Evolutionary conservation across 2,113 vertebrate species (phyloP).

Genomic region (Lepus americanus): DNA sequence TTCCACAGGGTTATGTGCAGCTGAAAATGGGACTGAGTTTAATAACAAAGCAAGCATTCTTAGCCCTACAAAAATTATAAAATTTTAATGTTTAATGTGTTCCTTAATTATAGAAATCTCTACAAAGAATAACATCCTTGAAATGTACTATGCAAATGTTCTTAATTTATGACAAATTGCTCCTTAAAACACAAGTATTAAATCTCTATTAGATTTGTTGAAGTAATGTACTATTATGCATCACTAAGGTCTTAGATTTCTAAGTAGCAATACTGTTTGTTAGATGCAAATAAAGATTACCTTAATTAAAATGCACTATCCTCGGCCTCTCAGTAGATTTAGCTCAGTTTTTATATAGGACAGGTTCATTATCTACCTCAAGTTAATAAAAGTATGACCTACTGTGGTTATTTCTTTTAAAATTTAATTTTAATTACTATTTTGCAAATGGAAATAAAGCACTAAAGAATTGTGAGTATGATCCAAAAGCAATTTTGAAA

Average conservation of each 20-base stretch:
- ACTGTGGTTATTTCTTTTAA: constrained; percentile 87
- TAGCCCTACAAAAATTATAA: constrained; percentile 73
- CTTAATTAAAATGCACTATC: constrained; percentile 90
- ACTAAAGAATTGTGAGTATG: constrained; percentile 87
- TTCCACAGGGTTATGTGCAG: constrained; percentile 48
- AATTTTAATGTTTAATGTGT: constrained; percentile 74
- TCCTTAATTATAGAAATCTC: constrained; percentile 85
- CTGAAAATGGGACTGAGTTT: constrained; percentile 75
- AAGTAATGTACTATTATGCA: constrained; percentile 86
- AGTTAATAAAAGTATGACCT: constrained; percentile 90
- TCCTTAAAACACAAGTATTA: constrained; percentile 88
- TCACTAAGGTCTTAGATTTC: constrained; percentile 88
- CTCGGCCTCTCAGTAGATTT: constrained; percentile 87
- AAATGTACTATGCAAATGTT: constrained; percentile 87
- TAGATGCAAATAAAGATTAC: constrained; percentile 90
- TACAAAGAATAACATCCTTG: constrained; percentile 85
- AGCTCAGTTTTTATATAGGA: constrained; percentile 87
- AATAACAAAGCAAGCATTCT: constrained; percentile 81
- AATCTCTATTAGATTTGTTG: constrained; percentile 88
- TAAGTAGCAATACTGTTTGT: constrained; percentile 87
- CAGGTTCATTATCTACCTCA: constrained; percentile 89
- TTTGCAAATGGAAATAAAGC: constrained; percentile 90
- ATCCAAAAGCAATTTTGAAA: constrained; percentile 89
- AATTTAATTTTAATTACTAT: constrained; percentile 90
- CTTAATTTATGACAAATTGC: constrained; percentile 89